Evolutionary conservation across 2,888 invertebrate genomes (phyloP).

Genomic region (Auanema sp.): DNA sequence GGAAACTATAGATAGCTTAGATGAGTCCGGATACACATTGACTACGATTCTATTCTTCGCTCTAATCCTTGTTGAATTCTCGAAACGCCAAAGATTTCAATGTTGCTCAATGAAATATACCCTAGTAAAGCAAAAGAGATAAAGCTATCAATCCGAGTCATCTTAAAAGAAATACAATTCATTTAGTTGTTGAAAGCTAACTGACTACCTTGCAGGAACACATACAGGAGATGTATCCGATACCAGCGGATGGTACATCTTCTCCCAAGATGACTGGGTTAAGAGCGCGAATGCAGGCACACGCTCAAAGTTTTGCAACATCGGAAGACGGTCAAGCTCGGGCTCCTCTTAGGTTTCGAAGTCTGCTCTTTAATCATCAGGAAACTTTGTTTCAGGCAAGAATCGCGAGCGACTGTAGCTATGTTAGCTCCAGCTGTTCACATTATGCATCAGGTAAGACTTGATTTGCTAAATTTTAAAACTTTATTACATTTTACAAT

Average conservation of each 20-base stretch:
- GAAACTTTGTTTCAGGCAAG: constrained; percentile 37
- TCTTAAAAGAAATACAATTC: neutral
- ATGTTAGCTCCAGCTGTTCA: constrained; percentile 63
- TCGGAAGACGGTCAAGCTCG: constrained; percentile 36
- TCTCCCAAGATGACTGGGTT: constrained; percentile 57
- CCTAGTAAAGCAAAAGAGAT: too few relatives aligned
- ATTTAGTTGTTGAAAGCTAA: neutral
- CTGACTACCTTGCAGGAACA: constrained; percentile 28
- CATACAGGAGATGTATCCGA: constrained; percentile 60
- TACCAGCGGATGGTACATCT: constrained; percentile 49
- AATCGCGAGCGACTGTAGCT: constrained; percentile 60
- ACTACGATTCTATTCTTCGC: too few relatives aligned
- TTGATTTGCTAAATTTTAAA: neutral
- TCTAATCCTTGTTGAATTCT: too few relatives aligned
- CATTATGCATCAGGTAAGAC: constrained; percentile 60
- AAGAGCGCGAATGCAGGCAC: constrained; percentile 38
- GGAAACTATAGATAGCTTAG: too few relatives aligned
- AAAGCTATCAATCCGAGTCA: too few relatives aligned
- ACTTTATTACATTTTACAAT: neutral
- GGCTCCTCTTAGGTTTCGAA: constrained; percentile 23
- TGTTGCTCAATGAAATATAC: too few relatives aligned
- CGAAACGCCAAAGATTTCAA: too few relatives aligned
- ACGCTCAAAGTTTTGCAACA: constrained; percentile 40
- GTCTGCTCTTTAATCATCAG: neutral
- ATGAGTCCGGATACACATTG: too few relatives aligned